Percentiles rank a stretch among this genome's conserved stretches.
phyloP scores from a whole-genome alignment of 1,140 invertebrate species.

The Drosophila repleta region DNA sequence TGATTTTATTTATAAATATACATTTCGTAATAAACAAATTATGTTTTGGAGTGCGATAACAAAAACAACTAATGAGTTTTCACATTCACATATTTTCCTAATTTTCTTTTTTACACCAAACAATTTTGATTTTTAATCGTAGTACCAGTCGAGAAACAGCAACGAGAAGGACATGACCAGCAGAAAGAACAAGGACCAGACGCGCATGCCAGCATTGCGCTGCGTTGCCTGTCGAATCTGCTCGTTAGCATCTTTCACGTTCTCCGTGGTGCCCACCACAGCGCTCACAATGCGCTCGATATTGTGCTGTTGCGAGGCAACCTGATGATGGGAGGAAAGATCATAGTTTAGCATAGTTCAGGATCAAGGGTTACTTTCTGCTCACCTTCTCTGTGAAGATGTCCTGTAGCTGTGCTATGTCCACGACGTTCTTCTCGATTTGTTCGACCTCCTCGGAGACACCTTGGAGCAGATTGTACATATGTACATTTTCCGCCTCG shows the following conservation, averaged over 20 bases:
- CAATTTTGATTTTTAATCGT: slow-evolving; percentile 88
- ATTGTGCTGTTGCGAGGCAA: slow-evolving; percentile 95
- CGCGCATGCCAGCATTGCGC: slow-evolving; percentile 96
- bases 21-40: slow-evolving; percentile 44
- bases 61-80: slow-evolving; percentile 38
- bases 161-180: slow-evolving; percentile 98
- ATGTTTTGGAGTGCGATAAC: slow-evolving; percentile 40
- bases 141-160: slow-evolving; percentile 99
- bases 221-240: slow-evolving; percentile 98
- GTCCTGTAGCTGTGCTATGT: slow-evolving; percentile 98
- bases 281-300: slow-evolving; percentile 95
- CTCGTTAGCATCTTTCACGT: slow-evolving; percentile 98
- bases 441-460: slow-evolving; percentile 91
- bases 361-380: no score
- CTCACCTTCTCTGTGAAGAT: slow-evolving; percentile 97
- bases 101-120: slow-evolving; percentile 1
- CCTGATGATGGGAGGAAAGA: slow-evolving; percentile 70
- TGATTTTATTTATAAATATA: slow-evolving; percentile 33
- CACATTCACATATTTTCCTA: slow-evolving; percentile 8
- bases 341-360: background rate
- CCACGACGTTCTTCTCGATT: slow-evolving; percentile 96
- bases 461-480: slow-evolving; percentile 94
- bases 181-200: slow-evolving; percentile 97
- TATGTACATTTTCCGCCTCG: slow-evolving; percentile 92
- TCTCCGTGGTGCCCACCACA: slow-evolving; percentile 96